Evolutionary conservation across 2,113 vertebrate genomes (phyloP).

Genomic region (Illadopsis cleaveri): DNA sequence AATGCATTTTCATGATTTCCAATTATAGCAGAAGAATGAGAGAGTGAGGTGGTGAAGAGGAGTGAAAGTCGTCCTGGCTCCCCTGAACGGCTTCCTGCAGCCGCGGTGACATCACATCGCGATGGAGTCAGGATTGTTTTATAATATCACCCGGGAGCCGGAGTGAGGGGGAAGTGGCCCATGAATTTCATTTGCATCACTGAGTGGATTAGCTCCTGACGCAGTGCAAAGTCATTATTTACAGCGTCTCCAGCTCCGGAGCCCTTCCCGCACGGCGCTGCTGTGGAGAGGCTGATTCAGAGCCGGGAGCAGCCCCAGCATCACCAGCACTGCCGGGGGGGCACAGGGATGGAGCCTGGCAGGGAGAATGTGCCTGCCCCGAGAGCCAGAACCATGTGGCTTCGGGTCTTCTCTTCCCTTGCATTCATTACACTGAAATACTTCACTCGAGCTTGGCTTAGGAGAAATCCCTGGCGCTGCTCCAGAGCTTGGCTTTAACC

Average conservation of each 20-base stretch:
- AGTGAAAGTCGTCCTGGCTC: neutral
- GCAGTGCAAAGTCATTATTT: constrained; percentile 60
- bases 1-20: constrained; percentile 48
- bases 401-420: too few relatives aligned
- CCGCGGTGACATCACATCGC: neutral
- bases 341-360: too few relatives aligned
- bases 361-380: too few relatives aligned
- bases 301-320: neutral
- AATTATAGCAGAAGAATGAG: constrained; percentile 47
- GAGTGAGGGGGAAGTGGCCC: constrained; percentile 62
- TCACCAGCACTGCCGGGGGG: too few relatives aligned
- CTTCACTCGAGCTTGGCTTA: neutral
- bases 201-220: constrained; percentile 60
- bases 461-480: neutral
- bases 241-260: neutral
- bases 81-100: neutral
- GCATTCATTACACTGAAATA: too few relatives aligned
- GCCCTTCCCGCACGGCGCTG: neutral
- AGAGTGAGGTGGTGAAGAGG: constrained; percentile 21
- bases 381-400: too few relatives aligned
- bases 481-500: neutral
- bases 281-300: constrained; percentile 18
- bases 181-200: constrained; percentile 47
- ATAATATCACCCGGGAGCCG: neutral
- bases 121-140: constrained; percentile 9